phyloP scores from a whole-genome alignment of 2,113 vertebrate genomes.

The Athene noctua region DNA sequence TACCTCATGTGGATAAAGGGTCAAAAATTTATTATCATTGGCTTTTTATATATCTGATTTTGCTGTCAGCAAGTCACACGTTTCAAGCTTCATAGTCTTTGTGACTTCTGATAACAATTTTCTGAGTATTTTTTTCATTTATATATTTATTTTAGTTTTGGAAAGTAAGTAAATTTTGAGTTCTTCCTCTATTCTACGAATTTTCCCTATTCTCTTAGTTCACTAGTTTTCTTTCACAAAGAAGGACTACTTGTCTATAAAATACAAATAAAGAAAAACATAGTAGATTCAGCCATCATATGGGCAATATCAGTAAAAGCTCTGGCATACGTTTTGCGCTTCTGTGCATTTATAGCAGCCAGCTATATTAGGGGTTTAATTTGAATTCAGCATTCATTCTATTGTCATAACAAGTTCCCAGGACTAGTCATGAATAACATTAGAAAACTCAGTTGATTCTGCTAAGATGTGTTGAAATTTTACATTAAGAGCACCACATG shows the following conservation, averaged over 20 bases:
- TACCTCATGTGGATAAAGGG: background rate
- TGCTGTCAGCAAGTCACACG: background rate
- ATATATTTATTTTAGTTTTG: background rate
- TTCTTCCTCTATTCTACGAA: background rate
- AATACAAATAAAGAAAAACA: background rate
- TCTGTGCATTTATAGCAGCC: background rate
- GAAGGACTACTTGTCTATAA: background rate
- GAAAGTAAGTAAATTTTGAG: background rate
- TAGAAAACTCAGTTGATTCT: background rate
- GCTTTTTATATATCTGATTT: background rate
- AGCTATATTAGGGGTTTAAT: background rate
- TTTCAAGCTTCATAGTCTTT: background rate
- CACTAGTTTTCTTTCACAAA: background rate
- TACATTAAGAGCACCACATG: background rate
- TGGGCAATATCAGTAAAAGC: background rate
- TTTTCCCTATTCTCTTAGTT: background rate
- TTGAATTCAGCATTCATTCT: background rate
- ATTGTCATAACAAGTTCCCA: background rate
- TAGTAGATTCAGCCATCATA: background rate
- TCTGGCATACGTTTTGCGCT: background rate
- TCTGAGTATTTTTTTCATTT: background rate
- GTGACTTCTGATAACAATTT: background rate
- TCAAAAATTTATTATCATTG: background rate
- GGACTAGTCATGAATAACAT: background rate
- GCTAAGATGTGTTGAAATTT: background rate